Evolutionary conservation across 2,797 vertebrate species (phyloP).

Genomic region (Masticophis lateralis): DNA sequence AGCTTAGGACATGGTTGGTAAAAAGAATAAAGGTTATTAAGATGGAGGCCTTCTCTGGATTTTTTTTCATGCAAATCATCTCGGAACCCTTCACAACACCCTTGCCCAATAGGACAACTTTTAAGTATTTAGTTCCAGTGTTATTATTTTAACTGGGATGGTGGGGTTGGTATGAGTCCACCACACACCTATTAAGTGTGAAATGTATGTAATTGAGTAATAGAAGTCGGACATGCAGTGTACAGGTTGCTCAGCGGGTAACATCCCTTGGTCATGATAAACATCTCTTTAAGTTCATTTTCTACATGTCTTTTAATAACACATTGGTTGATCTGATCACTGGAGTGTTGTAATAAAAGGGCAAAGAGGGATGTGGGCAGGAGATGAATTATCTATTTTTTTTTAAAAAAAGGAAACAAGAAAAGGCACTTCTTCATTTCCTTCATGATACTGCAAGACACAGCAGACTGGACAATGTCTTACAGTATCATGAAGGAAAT

Average conservation of each 20-base stretch:
- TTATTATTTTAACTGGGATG: fast-evolving
- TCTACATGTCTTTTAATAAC: not conserved
- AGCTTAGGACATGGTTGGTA: not conserved
- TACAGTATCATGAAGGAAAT: too few species aligned
- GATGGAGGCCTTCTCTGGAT: not conserved
- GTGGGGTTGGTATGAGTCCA: fast-evolving
- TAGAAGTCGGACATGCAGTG: not conserved
- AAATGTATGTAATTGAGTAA: not conserved
- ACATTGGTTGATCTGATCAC: not conserved
- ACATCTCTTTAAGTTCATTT: not conserved
- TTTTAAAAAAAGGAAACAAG: not conserved
- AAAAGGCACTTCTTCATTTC: too few species aligned
- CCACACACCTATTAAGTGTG: not conserved
- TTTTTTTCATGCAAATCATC: not conserved
- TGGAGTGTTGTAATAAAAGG: not conserved
- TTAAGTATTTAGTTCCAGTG: not conserved
- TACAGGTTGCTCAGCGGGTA: not conserved
- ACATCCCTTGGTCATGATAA: not conserved
- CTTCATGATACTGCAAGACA: too few species aligned
- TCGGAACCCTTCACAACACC: not conserved
- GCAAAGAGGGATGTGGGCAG: not conserved
- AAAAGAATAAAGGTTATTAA: not conserved
- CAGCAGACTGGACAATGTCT: too few species aligned
- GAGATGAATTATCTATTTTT: not conserved
- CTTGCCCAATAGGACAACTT: not conserved